Evolutionary conservation across 2,888 invertebrate genomes (phyloP), one percentile per base, ranked within the genome.

Genomic region (Phasia obesa): DNA sequence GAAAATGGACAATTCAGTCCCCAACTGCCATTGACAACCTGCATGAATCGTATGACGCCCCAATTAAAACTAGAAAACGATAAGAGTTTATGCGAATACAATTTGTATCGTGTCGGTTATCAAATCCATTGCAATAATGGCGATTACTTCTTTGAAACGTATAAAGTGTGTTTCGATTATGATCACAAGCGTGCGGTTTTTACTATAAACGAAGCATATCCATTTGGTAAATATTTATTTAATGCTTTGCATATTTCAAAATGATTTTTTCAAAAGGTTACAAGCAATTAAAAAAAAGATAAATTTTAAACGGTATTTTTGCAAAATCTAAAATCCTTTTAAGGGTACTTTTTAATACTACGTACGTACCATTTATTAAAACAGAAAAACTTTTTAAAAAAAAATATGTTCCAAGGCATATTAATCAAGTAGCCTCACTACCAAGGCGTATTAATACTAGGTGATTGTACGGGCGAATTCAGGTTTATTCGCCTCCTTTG

Each of bases 181-280:
- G 38, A 57, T 1, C 35, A 25, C 0, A 77, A 77, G 44, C 25
- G 76, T 5, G 42, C 82, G 0, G 38, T 74, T 9, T 84, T 82
- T 35, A 79, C 81, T 2, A 71, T 79, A 31, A 81, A 73, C 21
- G 71, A 76, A 9, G 84, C 84, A 0, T 69, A 82, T 76, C 81
- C 78, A 27, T 79, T 69, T 51, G 65, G 81, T 84, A 64, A 35
- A 42, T 64, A 35, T 42, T 19, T 3, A 1, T 13, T 13, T 38
- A 13, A 11, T 42, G 4, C 13, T 15, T 15, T n/a, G 15, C n/a
- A 35, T 35, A 35, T 35, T 35, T 2, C 5, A 31, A 31, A 31
- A 31, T n/a, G n/a, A n/a, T n/a, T n/a, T n/a, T n/a, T n/a, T n/a
- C n/a, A n/a, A n/a, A n/a, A n/a, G n/a, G n/a, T n/a, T n/a, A n/a